Evolutionary conservation across 2,113 vertebrate species (phyloP).

Genomic region (Peromyscus polionotus): DNA sequence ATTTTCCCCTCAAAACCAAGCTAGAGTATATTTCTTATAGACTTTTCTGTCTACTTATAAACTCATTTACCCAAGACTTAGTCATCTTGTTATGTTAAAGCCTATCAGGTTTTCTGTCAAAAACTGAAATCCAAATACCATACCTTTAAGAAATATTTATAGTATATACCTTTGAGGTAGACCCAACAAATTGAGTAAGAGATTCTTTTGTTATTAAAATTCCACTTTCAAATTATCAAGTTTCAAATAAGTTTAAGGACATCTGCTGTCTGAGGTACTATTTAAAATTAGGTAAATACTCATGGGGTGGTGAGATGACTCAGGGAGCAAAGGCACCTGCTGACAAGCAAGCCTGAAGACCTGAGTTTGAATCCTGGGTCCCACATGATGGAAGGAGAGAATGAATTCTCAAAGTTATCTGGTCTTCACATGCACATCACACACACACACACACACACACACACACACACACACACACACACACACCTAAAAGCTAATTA

Average conservation of each 20-base stretch:
- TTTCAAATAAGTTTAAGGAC: not conserved
- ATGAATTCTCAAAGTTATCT: not conserved
- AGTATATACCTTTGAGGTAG: not conserved
- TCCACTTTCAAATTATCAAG: conserved; percentile 37
- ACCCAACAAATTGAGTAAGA: not conserved
- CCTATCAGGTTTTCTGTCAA: not conserved
- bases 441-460: not conserved
- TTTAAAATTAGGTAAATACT: conserved; percentile 52
- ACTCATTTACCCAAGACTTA: conserved; percentile 6
- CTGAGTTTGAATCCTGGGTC: no score
- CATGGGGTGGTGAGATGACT: not conserved
- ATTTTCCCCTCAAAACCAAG: not conserved
- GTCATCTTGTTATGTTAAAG: not conserved
- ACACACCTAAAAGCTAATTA: not conserved
- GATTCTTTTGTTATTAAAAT: conserved; percentile 26
- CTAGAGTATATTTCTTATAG: not conserved
- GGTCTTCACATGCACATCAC: not conserved
- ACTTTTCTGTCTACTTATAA: not conserved
- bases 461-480: not conserved
- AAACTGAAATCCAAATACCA: not conserved
- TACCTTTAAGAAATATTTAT: not conserved
- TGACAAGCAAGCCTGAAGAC: not conserved
- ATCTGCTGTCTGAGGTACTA: not conserved
- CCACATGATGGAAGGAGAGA: not conserved
- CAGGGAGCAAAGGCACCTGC: not conserved